A percentile compares a stretch with the other conserved stretches of the same genome.
These are phyloP conservation scores for Lepidothrix coronata DNA, from an alignment of 2,113 vertebrate genomes.

Conservation along the genomic window DNA sequence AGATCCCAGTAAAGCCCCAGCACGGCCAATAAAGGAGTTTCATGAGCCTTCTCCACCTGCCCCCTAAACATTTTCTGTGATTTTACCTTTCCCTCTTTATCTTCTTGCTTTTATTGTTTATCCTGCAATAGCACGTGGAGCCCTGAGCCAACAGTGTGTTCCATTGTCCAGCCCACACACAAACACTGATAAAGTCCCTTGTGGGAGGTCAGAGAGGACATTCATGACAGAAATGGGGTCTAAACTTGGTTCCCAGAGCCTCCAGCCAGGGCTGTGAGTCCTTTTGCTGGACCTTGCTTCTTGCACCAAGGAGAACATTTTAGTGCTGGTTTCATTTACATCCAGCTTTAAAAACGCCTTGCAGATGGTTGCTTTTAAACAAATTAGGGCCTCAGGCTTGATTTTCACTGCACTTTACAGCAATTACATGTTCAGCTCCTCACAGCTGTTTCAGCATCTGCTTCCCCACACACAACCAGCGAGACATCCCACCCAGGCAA, in stretches of 20 bases:
- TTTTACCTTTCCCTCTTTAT: background rate
- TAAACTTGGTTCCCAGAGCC: background rate
- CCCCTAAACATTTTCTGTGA: background rate
- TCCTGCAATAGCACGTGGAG: background rate
- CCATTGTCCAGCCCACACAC: background rate
- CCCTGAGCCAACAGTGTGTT: background rate
- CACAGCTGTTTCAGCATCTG: constrained; percentile 41
- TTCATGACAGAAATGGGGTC: background rate
- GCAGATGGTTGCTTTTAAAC: constrained; percentile 28
- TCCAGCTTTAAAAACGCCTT: background rate
- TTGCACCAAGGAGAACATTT: background rate
- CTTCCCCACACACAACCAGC: background rate
- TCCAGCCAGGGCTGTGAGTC: background rate
- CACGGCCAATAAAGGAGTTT: background rate
- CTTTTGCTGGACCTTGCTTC: background rate
- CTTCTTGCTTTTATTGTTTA: background rate
- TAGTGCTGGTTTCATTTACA: background rate
- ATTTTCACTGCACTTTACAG: background rate
- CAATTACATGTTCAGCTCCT: background rate
- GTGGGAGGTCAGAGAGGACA: constrained; percentile 27
- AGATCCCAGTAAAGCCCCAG: background rate
- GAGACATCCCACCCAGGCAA: background rate
- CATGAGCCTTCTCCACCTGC: background rate
- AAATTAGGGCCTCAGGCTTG: background rate
- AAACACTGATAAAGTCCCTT: constrained; percentile 23